phyloP scores from a whole-genome alignment of 2,113 vertebrate genomes.

The Megaleporinus macrocephalus region DNA sequence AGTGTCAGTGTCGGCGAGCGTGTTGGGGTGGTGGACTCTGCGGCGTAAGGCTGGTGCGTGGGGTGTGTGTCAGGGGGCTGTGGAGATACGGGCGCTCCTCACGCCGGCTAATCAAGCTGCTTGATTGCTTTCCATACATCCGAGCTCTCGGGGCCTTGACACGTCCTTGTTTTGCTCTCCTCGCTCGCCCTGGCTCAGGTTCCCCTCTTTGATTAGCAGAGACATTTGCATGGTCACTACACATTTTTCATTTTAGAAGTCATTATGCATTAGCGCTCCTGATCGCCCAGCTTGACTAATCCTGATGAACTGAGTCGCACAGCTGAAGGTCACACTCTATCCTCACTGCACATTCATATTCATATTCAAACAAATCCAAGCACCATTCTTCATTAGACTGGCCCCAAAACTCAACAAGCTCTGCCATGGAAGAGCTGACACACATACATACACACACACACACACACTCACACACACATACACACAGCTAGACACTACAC shows the following conservation, averaged over 20 bases:
- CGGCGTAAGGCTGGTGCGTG: slow-evolving; percentile 1
- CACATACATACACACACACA: slow-evolving; percentile 10
- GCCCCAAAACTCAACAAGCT: slow-evolving; percentile 75
- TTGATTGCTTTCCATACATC: slow-evolving; percentile 99
- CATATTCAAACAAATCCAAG: slow-evolving; percentile 97
- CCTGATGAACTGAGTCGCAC: slow-evolving; percentile 99
- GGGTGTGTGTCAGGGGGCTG: slow-evolving; percentile 82
- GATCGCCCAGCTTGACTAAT: slow-evolving; percentile 99
- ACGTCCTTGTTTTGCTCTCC: slow-evolving; percentile 99
- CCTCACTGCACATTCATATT: slow-evolving; percentile 98
- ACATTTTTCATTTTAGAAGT: slow-evolving; percentile 99
- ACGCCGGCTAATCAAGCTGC: slow-evolving; percentile 94
- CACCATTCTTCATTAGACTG: slow-evolving; percentile 80
- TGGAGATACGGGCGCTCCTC: slow-evolving; percentile 87
- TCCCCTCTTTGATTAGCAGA: slow-evolving; percentile 99
- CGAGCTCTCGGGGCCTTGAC: slow-evolving; percentile 90
- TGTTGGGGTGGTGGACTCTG: slow-evolving; percentile 1
- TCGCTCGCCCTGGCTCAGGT: slow-evolving; percentile 88
- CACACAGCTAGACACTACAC: slow-evolving; percentile 36
- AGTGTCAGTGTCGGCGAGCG: not conserved
- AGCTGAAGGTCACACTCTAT: slow-evolving; percentile 99
- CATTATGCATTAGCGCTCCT: slow-evolving; percentile 99
- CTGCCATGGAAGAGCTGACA: slow-evolving; percentile 37
- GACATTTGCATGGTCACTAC: slow-evolving; percentile 99
- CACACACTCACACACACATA: not conserved